These are phyloP conservation scores for Drosophila saltans DNA, from an alignment of 1,140 invertebrate species.

Conservation along the genomic window DNA sequence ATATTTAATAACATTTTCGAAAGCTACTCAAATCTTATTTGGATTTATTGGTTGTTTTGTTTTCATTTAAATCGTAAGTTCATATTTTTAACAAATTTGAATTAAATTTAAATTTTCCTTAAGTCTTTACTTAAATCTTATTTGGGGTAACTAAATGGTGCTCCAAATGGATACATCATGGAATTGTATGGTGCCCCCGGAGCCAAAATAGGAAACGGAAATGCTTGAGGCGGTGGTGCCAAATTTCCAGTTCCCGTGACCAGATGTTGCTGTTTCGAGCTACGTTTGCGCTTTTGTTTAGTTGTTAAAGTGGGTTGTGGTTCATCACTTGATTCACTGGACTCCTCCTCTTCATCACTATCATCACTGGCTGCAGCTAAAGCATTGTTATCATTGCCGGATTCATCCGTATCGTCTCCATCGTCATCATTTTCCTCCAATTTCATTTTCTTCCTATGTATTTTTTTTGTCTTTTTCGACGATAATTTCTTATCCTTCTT, in stretches of 20 bases:
- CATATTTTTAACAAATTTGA: background rate
- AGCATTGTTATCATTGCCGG: slow-evolving; percentile 38
- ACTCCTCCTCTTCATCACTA: slow-evolving; percentile 47
- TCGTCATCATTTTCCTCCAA: slow-evolving; percentile 50
- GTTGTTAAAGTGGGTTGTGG: slow-evolving; percentile 5
- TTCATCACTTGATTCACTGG: slow-evolving; percentile 53
- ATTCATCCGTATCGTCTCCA: slow-evolving; percentile 43
- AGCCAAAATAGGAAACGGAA: slow-evolving; percentile 60
- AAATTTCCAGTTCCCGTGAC: slow-evolving; percentile 20
- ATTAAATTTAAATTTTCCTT: background rate
- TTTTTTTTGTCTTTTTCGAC: slow-evolving; percentile 44
- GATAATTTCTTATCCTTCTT: slow-evolving; percentile 55
- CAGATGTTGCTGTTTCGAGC: slow-evolving; percentile 24
- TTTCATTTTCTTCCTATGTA: slow-evolving; percentile 54
- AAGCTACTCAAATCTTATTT: too few species aligned
- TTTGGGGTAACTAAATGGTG: slow-evolving; percentile 60
- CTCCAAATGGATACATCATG: slow-evolving; percentile 63
- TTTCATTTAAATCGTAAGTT: too few species aligned
- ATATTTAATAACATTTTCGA: too few species aligned
- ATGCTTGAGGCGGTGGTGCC: slow-evolving; percentile 33
- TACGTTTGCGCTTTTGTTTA: slow-evolving; percentile 58
- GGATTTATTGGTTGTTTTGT: too few species aligned
- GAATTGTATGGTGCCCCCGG: slow-evolving; percentile 58
- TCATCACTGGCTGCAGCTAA: slow-evolving; percentile 25
- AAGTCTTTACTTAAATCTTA: slow-evolving; percentile 21